Percentiles rank a stretch among this genome's conserved stretches.
Conservation (phyloP, 2,797 vertebrate genomes). For the Fistularia commersonii region DNA sequence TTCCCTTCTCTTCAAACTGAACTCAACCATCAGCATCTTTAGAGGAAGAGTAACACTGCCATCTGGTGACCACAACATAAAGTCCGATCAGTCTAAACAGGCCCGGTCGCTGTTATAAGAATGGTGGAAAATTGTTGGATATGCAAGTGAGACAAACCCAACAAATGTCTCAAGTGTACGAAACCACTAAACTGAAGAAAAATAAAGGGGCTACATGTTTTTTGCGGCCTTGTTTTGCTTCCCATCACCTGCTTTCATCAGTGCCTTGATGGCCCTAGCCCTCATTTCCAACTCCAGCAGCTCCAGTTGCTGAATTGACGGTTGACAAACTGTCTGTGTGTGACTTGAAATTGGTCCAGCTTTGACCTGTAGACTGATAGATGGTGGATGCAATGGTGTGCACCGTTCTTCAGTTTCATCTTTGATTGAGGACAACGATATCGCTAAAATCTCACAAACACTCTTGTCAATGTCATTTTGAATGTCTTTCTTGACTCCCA, state of each 20-base stretch:
- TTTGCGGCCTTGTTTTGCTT: conserved; percentile 67
- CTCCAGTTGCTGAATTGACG: conserved; percentile 92
- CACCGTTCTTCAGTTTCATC: conserved; percentile 55
- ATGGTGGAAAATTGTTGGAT: no score
- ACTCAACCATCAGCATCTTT: no score
- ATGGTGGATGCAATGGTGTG: neutral
- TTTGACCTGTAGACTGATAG: neutral
- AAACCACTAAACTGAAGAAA: neutral
- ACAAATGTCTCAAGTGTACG: neutral
- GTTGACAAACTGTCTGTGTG: conserved; percentile 73
- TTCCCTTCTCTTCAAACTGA: neutral
- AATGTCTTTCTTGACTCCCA: conserved; percentile 72
- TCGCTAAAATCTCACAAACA: conserved; percentile 90
- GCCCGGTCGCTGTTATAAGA: no score
- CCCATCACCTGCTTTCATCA: conserved; percentile 93
- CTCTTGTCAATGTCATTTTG: conserved; percentile 95
- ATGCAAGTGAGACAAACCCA: neutral
- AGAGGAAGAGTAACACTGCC: conserved; percentile 46
- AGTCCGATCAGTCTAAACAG: neutral
- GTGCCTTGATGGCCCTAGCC: conserved; percentile 93
- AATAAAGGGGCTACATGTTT: conserved; percentile 7
- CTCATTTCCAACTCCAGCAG: conserved; percentile 97
- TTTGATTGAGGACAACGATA: conserved; percentile 63
- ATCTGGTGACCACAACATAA: conserved; percentile 30
- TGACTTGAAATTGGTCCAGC: neutral